Evolutionary conservation across 2,888 invertebrate species (phyloP).

Genomic region (Hemistola chrysoprasaria): DNA sequence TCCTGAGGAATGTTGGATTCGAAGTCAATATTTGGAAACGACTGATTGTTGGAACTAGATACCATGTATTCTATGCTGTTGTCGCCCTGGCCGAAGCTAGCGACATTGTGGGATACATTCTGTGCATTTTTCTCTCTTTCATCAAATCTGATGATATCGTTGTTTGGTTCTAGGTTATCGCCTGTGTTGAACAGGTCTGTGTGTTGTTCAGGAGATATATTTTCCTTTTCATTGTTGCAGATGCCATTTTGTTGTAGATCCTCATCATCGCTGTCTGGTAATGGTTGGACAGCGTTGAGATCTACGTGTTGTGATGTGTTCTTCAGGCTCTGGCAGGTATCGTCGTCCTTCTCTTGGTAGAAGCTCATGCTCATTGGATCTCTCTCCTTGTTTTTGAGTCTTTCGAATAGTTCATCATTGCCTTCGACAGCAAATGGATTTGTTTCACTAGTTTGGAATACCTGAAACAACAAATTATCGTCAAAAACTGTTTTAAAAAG

Average conservation of each 20-base stretch:
- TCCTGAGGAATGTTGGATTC: constrained; percentile 57
- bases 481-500: too few relatives aligned
- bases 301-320: constrained; percentile 74
- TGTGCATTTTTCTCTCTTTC: constrained; percentile 56
- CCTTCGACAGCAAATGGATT: constrained; percentile 71
- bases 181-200: constrained; percentile 43
- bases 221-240: constrained; percentile 62
- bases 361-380: constrained; percentile 86
- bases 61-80: constrained; percentile 57
- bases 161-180: constrained; percentile 58
- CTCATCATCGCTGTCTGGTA: constrained; percentile 80
- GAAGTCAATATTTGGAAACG: constrained; percentile 57
- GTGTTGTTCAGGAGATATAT: constrained; percentile 53
- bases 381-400: constrained; percentile 79
- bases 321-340: constrained; percentile 69
- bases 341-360: constrained; percentile 83
- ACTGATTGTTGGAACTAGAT: constrained; percentile 48
- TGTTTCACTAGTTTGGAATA: constrained; percentile 72
- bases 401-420: constrained; percentile 73
- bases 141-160: constrained; percentile 63
- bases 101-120: constrained; percentile 40
- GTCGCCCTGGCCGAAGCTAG: constrained; percentile 46
- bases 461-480: constrained; percentile 59
- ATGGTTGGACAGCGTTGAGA: constrained; percentile 81
- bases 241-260: constrained; percentile 58